Evolutionary conservation across 2,797 vertebrate genomes (phyloP), one percentile per base, ranked within the genome.

Genomic region (Etheostoma nigrum): DNA sequence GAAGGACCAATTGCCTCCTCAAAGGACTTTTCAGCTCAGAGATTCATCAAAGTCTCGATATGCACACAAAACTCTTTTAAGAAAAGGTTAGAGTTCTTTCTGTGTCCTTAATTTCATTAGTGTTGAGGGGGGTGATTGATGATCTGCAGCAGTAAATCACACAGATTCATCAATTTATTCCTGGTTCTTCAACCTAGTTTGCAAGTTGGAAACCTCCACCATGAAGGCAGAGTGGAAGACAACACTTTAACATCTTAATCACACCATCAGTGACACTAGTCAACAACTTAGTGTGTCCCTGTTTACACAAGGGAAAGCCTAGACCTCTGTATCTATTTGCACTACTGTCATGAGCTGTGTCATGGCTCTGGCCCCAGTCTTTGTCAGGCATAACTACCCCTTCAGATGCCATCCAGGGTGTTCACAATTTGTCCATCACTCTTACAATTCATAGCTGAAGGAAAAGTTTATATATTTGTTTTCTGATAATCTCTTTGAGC

Each of bases 21-120:
- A 67, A 55, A 76, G 8, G n/a, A 60, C 25, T n/a, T 45, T 8
- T 18, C 14, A 13, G 55, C 60, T 36, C 15, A 0, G 19, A 65
- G 49, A 78, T 54, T 44, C 62, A 67, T 78, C 63, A 74, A 47
- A 65, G 74, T 59, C 58, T 80, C 25, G 10, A 18, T 70, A 21
- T 40, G 52, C n/a, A 16, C 44, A 66, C 16, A 11, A 45, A 59
- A 48, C 21, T 49, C 15, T 66, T 57, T 68, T 6, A 49, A 44
- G 40, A 14, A 54, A 61, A 66, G 30, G 30, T 53, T 49, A 58
- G n/a, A 14, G 21, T 23, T 57, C 25, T 21, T 27, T 49, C 15
- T 58, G 18, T 9, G 18, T 51, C 19, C 44, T 73, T 64, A 11
- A 47, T 67, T 55, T 66, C 2, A 68, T 74, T 21, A 53, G 27